Conservation (phyloP, 2,888 invertebrate genomes). For the Hirtodrosophila duncani region DNA sequence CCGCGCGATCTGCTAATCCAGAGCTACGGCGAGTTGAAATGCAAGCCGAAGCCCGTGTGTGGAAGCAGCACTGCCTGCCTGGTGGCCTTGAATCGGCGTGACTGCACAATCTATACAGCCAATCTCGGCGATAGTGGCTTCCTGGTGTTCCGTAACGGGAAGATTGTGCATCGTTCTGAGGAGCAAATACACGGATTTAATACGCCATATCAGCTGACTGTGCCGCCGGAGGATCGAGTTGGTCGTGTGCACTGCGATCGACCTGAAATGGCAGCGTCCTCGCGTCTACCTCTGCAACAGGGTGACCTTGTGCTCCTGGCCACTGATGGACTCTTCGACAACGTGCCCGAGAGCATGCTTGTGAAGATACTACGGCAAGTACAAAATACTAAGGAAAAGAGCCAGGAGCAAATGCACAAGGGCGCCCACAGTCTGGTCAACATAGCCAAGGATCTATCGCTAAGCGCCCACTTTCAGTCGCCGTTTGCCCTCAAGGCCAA, state of each 20-base stretch:
- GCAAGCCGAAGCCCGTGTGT: conserved; percentile 91
- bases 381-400: conserved; percentile 13
- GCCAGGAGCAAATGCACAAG: conserved; percentile 30
- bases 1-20: conserved; percentile 91
- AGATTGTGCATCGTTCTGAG: conserved; percentile 91
- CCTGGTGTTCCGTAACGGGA: conserved; percentile 90
- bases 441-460: conserved; percentile 32
- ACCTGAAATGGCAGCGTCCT: conserved; percentile 91
- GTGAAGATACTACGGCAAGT: conserved; percentile 87
- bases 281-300: conserved; percentile 88
- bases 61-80: conserved; percentile 98
- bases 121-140: conserved; percentile 99
- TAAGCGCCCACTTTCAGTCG: conserved; percentile 21
- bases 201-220: conserved; percentile 95
- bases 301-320: conserved; percentile 95
- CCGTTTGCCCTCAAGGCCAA: conserved; percentile 49
- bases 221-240: conserved; percentile 91
- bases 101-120: conserved; percentile 92
- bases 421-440: conserved; percentile 37
- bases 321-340: conserved; percentile 98
- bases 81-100: conserved; percentile 91
- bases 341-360: conserved; percentile 92
- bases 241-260: conserved; percentile 91
- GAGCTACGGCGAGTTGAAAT: conserved; percentile 91
- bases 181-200: conserved; percentile 99